Percentiles rank a stretch among this genome's conserved stretches.
Conservation (phyloP, 2,888 invertebrate genomes). For the Psylliodes chrysocephalus region DNA sequence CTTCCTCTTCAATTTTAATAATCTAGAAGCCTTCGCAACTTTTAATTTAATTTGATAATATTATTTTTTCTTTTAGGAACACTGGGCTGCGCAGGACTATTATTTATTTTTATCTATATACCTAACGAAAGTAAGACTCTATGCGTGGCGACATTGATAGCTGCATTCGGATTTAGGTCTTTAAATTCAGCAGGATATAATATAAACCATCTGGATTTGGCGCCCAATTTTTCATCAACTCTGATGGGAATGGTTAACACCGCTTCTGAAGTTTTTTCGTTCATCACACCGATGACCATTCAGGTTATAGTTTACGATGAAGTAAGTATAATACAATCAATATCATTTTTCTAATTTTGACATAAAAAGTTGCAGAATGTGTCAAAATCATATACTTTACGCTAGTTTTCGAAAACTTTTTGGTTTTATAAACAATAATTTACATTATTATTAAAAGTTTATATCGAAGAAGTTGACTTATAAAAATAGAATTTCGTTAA, state of each 20-base stretch:
- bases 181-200: constrained; percentile 3
- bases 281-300: constrained; percentile 7
- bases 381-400: too few relatives aligned
- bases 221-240: constrained; percentile 5
- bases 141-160: not conserved
- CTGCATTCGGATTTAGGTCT: not conserved
- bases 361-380: too few relatives aligned
- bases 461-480: too few relatives aligned
- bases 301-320: constrained; percentile 18
- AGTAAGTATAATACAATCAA: too few relatives aligned
- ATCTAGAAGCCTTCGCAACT: too few relatives aligned
- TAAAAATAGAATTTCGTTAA: too few relatives aligned
- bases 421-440: too few relatives aligned
- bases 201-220: constrained; percentile 20
- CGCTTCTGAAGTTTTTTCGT: not conserved
- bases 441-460: too few relatives aligned
- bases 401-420: too few relatives aligned
- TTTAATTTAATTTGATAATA: too few relatives aligned
- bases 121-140: not conserved
- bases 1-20: too few relatives aligned
- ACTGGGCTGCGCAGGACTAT: not conserved
- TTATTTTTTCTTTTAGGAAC: constrained; percentile 1
- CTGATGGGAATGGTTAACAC: constrained; percentile 19
- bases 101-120: not conserved
- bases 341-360: too few relatives aligned